Evolutionary conservation across 1,140 invertebrate genomes (phyloP), one percentile per base, ranked within the genome.

Genomic region (Linepithema humile): DNA sequence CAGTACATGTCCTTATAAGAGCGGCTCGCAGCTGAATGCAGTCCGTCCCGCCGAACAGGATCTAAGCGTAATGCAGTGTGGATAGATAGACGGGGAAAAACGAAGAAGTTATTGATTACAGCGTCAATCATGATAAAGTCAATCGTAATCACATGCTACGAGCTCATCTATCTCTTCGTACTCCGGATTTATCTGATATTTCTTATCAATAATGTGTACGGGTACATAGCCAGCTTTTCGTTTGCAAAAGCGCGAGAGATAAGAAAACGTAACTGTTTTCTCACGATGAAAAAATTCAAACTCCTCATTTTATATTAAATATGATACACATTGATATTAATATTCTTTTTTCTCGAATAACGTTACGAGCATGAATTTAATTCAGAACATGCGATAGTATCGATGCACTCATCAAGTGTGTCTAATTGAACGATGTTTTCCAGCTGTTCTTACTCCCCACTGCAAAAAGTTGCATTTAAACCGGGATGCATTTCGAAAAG

Each of bases 1-100:
- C 40, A 7, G 57, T 73, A 32, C 12, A 50, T 17, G 32, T 40
- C 84, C 85, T 23, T 89, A 62, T 35, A 84, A 69, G 55, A 85
- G 35, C 23, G 40, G 10, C 40, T 82, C 23, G 45, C 73, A 29
- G 20, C 40, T 73, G 23, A 48, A 72, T 35, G 0, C 3, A 65
- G 35, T 35, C 9, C 15, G 23, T 53, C 17, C 23, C 6, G 17
- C 0, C 23, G 23, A 0, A 40, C 23, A 40, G 62, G 23, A 69
- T 69, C 23, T 48, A 40, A 32, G 29, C 35, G 23, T 38, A 78
- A 69, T 69, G 20, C 32, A 53, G 26, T n/a, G 12, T 23, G 23
- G 64, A 75, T 75, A 7, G 6, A 40, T 40, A 17, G n/a, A n/a
- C 12, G 1, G 29, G 40, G 29, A 73, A 40, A 82, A 57, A 40